Conservation (phyloP, 2,797 vertebrate genomes). For the Coranthus polyacanthus region DNA sequence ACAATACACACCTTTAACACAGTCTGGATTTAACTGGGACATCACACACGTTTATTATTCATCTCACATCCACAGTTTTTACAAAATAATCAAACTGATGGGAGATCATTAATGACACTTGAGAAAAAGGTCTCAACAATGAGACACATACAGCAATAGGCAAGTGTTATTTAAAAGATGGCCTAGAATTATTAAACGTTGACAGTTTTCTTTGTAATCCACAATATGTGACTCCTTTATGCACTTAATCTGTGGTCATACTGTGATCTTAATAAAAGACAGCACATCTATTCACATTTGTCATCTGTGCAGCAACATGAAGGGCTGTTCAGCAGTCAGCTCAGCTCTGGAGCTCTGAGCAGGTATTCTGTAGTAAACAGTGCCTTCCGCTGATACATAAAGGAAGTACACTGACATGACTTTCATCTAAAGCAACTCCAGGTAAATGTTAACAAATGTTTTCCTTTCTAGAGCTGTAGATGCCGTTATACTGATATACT, state of each 20-base stretch:
- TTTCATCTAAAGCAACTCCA: conserved; percentile 9
- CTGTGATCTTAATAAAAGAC: conserved; percentile 22
- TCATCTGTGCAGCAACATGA: conserved; percentile 28
- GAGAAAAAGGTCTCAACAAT: neutral
- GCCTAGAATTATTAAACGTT: neutral
- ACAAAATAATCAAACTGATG: neutral
- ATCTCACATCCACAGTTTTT: conserved; percentile 3
- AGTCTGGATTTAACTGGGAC: conserved; percentile 14
- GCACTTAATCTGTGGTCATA: neutral
- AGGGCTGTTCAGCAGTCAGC: conserved; percentile 39
- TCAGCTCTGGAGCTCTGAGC: conserved; percentile 11
- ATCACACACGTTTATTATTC: neutral
- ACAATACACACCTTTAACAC: conserved; percentile 27
- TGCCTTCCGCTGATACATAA: conserved; percentile 80
- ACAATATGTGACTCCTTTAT: neutral
- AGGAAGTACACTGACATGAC: conserved; percentile 67
- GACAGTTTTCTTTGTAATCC: neutral
- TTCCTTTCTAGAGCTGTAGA: neutral
- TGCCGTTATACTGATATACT: too few relatives aligned
- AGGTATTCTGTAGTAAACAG: conserved; percentile 81
- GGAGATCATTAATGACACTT: neutral
- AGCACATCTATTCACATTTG: conserved; percentile 26
- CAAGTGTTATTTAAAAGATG: conserved; percentile 7
- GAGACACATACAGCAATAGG: neutral
- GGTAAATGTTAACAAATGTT: neutral